Base-by-base conservation (phyloP, 2,888 invertebrate species). In the Lutraria lutraria region DNA sequence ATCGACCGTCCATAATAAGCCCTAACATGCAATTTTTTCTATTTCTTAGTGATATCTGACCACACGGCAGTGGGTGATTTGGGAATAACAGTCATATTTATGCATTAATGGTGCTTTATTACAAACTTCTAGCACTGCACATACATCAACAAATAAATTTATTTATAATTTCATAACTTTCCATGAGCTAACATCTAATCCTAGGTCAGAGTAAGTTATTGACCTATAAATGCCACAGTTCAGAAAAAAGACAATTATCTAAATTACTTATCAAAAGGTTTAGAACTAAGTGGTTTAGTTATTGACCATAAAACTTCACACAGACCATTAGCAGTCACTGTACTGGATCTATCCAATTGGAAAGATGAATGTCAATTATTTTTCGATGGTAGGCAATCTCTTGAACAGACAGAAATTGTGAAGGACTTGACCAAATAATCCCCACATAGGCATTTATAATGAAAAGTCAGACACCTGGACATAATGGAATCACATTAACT, bases 261-360 rank as follows among this genome's bases (percentile, higher is more conserved):
- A 68, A 68, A 68, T 68, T 25, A 68, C 63, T 25, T 25, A 25
- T 68, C 63, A 68, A 68, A 68, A 68, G 63, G 63, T 68, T 68
- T 25, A 68, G 13, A 8, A 8, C 1, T 25, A 68, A 68, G 63
- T 68, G 25, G 63, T 12, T n/a, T 25, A 25, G 63, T n/a, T 68
- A 68, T 68, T 68, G 63, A 68, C 63, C 6, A 68, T 68, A 68
- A 68, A 68, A 68, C 63, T 68, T 25, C 6, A 25, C 25, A 68
- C 8, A 25, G 63, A 25, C 63, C 63, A 68, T 68, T 68, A 25
- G 12, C n/a, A 68, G 4, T 68, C 63, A 68, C 25, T n/a, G 63
- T 13, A 25, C 25, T n/a, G n/a, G n/a, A 68, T 68, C 63, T 4
- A 12, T n/a, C 25, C 63, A 21, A 68, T 68, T 68, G 63, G 25